phyloP scores from a whole-genome alignment of 1,140 invertebrate species.

The Drosophila carrolli region DNA sequence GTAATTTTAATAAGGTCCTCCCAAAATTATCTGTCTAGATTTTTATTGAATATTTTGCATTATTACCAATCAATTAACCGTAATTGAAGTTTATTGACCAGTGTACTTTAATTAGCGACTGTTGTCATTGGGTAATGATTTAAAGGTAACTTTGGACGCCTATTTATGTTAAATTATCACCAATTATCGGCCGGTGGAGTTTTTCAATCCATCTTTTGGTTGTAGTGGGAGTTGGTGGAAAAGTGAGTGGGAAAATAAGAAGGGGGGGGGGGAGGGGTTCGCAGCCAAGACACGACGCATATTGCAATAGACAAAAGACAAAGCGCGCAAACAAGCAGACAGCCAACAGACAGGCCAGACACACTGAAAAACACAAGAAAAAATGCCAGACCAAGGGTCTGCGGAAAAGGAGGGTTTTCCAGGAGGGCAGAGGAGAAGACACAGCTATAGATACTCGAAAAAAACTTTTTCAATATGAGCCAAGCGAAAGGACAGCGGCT shows the following conservation, averaged over 20 bases:
- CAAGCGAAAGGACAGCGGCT: conserved; percentile 20
- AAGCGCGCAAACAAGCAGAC: conserved; percentile 60
- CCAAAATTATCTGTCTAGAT: no score
- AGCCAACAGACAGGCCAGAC: conserved; percentile 50
- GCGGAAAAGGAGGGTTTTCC: neutral
- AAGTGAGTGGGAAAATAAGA: conserved; percentile 13
- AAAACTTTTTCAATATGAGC: conserved; percentile 77
- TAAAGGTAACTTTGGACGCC: neutral
- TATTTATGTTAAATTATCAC: conserved; percentile 4
- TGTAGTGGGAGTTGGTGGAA: neutral
- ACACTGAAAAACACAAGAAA: conserved; percentile 25
- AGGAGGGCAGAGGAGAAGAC: conserved; percentile 30
- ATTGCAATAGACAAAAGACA: conserved; percentile 70
- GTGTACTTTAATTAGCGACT: neutral
- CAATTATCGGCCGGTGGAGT: neutral
- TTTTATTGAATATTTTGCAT: no score
- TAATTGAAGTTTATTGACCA: neutral
- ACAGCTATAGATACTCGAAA: conserved; percentile 64
- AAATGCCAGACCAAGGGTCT: neutral
- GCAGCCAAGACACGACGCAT: conserved; percentile 64
- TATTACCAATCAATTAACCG: no score
- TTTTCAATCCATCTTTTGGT: neutral
- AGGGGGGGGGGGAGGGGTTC: neutral
- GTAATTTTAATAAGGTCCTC: no score
- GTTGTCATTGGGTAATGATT: neutral